These are phyloP conservation scores for Paramormyrops kingsleyae DNA, from an alignment of 2,113 vertebrate species.

Conservation along the genomic window DNA sequence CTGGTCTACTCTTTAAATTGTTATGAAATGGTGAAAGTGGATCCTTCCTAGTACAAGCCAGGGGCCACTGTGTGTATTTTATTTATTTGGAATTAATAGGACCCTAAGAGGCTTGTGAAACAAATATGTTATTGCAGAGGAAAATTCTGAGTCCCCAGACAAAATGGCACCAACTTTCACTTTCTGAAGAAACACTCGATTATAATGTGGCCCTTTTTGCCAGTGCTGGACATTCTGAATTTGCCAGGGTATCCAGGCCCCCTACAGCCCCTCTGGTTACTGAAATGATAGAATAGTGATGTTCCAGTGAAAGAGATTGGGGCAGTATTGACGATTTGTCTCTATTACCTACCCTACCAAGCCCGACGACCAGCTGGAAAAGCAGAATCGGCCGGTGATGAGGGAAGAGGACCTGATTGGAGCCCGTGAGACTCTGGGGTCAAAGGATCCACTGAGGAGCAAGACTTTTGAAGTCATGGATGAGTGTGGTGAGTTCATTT, in stretches of 20 bases:
- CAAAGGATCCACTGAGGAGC: constrained; percentile 69
- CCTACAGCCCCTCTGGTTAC: background rate
- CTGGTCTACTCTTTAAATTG: background rate
- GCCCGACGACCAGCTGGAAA: constrained; percentile 50
- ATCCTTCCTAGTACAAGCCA: background rate
- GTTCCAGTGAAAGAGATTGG: background rate
- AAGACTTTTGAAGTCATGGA: constrained; percentile 93
- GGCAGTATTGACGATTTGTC: background rate
- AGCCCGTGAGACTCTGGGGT: constrained; percentile 66
- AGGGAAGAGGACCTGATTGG: constrained; percentile 81
- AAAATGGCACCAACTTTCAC: background rate
- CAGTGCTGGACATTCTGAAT: background rate
- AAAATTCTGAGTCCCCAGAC: too few species aligned
- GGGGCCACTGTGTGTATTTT: background rate
- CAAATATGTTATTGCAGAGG: background rate
- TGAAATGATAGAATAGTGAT: background rate
- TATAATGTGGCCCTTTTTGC: background rate
- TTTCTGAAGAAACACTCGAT: background rate
- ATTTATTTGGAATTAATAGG: background rate
- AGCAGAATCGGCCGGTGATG: constrained; percentile 79
- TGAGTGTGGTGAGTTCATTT: constrained; percentile 69
- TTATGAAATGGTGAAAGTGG: background rate
- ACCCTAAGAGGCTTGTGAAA: background rate
- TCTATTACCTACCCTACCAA: constrained; percentile 10
- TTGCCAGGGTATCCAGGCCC: background rate